Base-by-base conservation (phyloP, 2,113 vertebrate genomes). In the Amazona vittata region DNA sequence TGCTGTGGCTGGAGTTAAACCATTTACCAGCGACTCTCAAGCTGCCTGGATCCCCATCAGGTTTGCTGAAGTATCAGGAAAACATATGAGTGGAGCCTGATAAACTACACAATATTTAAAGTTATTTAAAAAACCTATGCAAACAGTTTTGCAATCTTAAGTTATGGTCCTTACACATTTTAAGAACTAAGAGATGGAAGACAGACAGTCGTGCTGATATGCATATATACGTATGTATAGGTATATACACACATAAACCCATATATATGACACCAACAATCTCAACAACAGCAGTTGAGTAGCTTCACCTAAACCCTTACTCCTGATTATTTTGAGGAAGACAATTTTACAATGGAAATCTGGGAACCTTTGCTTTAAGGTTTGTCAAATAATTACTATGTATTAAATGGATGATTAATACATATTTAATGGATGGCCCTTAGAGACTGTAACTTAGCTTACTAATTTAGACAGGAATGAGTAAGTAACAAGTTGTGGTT, bases 401-500 rank as follows among this genome's bases (percentile, higher is more conserved):
- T 84, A 93, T 77, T 90, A 86, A 96, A 94, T 53, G 57, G 46
- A 4, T 46, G 52, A 69, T 75, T 85, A 86, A 88, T 57, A 29
- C n/a, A 67, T 89, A 91, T 81, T 90, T 88, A 97, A 96, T 16
- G 47, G 60, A 37, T 35, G 53, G 87, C 29, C 65, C 60, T 85
- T 47, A 39, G 79, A 47, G 70, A 91, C 73, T 35, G 12, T 83
- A 86, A 92, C 73, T 75, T 95, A 52, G 41, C 57, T 73, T 47
- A 83, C 49, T 89, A 90, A 93, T 90, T 90, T 93, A 87, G 74
- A 55, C 60, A 95, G 75, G 31, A 43, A 83, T 57, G 76, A 94
- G 59, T 81, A 82, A 83, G 33, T 70, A 53, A 57, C n/a, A 52
- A 60, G 65, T 74, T 71, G 33, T 85, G 79, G 53, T 49, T 97